Evolutionary conservation across 2,113 vertebrate species (phyloP), one percentile per base, ranked within the genome.

Genomic region (Polypterus bichir): DNA sequence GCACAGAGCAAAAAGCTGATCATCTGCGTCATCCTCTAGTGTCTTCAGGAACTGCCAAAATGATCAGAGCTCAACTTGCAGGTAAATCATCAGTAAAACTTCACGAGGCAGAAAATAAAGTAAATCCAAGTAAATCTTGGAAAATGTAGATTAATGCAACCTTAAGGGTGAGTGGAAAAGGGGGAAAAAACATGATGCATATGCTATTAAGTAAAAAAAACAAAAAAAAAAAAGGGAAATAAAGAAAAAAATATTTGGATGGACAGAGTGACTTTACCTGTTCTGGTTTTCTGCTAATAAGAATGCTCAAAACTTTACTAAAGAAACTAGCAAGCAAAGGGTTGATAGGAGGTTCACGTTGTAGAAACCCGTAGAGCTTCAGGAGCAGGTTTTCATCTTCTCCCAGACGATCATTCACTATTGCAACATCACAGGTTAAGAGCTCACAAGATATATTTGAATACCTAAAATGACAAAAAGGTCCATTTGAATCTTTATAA

Each of bases 371-470:
- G 58, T 97, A 98, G 44, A 98, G 83, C 76, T 89, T 93, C 83
- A 89, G 78, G 65, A 97, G 86, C 78, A 98, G 80, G 71, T 86
- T 86, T 60, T 97, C 94, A 71, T 98, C 96, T 79, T 97, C 96
- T 66, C 93, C 96, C 75, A 98, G 76, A 65, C 92, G 81, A 69
- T 98, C 96, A 9, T 98, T 98, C 73, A 98, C 92, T 77, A 96
- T 94, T 56, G 92, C 87, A 63, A 98, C 92, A 67, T 98, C 96
- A 51, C 93, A 95, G 11, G 96, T 98, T 57, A 97, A 92, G 71
- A 98, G 84, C 77, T 98, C 96, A 82, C 96, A 98, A 0, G 96
- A 97, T 85, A 98, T 94, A 77, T 98, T 98, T 69, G 94, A 93
- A 62, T 98, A 98, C 73, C 96, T 97, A 60, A 45, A 72, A 48